Base-by-base conservation (phyloP, 2,888 invertebrate genomes). In the Agrochola lota region DNA sequence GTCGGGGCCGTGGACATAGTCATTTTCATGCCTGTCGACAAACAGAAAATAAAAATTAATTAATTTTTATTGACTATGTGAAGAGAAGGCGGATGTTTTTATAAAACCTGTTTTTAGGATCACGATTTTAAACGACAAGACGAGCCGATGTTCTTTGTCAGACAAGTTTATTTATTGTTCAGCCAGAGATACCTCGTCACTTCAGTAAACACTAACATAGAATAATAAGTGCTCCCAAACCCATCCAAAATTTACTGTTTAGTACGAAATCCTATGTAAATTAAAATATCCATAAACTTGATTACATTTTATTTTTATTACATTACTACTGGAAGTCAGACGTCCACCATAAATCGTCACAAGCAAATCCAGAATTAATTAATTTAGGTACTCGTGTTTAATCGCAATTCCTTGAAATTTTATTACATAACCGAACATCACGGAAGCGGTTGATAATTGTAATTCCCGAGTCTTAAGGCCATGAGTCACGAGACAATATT, bases 1-100 rank as follows among this genome's bases (percentile, higher is more conserved):
- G 97, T 97, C 77, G 98, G 97, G 89, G 97, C 95, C 90, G 98
- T 97, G 83, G 98, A 97, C 97, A 98, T 97, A 89, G 98, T 98
- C 98, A 98, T 98, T 96, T 97, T 97, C 97, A 97, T 97, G 94
- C 97, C 97, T 97, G 95, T 85, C 90, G 90, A 96, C 94, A 95
- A 96, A 93, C 90, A 93, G 91, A 92, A 89, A 92, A 88, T 88
- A 87, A 88, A 89, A 85, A 88, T 91, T 85, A 90, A 76, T 66
- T 17, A n/a, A 87, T 85, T 88, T 87, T 87, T 77, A 77, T 86
- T 83, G 72, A 83, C 85, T 81, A 87, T 88, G 43, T 82, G 70
- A 62, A 83, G 81, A 82, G 80, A 74, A 68, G 81, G 72, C 80
- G 52, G 9, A 30, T 57, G 63, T 46, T 46, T 57, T 35, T 0